Evolutionary conservation across 2,888 invertebrate species (phyloP), one percentile per base, ranked within the genome.

Genomic region (Acleris laterana): DNA sequence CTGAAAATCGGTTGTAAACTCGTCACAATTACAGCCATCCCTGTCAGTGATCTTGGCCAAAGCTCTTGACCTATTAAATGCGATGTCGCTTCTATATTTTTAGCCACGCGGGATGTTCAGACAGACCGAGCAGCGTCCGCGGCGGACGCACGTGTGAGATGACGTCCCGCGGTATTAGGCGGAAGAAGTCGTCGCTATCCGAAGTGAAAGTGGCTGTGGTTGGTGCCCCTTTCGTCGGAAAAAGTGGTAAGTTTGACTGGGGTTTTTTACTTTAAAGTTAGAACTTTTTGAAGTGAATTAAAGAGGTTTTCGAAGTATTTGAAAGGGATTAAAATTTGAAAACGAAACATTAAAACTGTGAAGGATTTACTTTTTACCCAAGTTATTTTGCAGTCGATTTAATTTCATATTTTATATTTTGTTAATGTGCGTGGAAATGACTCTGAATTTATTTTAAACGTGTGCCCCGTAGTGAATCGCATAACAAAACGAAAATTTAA

Each of bases 131-230:
- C 38, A 13, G 38, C 38, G 38, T 38, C 13, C 72, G 65, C 60
- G 68, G 77, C 77, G 77, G 72, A 74, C 80, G 81, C 78, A 76
- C 70, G 73, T 77, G 74, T 74, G 85, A 77, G 76, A 96, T 96
- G 96, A 95, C 96, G 77, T 95, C 96, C 74, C 95, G 97, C 78
- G 97, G 96, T 56, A 97, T 98, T 74, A 94, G 97, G 75, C 95
- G 97, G 78, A 98, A 98, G 93, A 98, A 98, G 90, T 97, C 97
- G 52, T 96, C 97, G 75, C 93, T 98, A 71, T 96, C 96, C 69
- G 98, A 98, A 93, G 96, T 98, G 73, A 98, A 98, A 94, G 96
- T 98, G 77, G 97, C 97, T 50, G 97, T 98, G 75, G 94, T 98
- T 73, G 98, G 98, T 64, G 97, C 97, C 65, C 96, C 97, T 17